Evolutionary conservation across 37 sponge, comb jelly and placozoan genomes (phyloP).

Genomic region (Oscarella lobularis): DNA sequence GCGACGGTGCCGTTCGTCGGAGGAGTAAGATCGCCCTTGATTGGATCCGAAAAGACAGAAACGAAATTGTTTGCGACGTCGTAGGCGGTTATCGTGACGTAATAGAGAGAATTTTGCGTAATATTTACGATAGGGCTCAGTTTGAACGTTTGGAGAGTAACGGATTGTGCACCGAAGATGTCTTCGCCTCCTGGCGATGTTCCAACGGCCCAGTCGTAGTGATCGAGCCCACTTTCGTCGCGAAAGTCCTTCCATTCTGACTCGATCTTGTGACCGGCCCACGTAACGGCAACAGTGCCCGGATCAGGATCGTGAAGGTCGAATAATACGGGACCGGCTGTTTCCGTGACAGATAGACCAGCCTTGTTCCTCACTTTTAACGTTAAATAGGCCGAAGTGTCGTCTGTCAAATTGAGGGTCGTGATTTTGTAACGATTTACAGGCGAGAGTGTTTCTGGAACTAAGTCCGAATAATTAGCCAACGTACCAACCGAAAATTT

Average conservation of each 20-base stretch:
- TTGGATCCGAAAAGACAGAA: neutral
- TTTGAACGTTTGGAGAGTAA: neutral
- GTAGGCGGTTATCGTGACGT: neutral
- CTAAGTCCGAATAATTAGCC: neutral
- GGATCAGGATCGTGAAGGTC: neutral
- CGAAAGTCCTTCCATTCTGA: neutral
- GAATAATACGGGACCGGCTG: neutral
- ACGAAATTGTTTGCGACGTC: neutral
- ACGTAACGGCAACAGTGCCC: neutral
- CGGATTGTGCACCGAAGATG: neutral
- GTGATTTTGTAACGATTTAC: neutral
- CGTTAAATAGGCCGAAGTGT: neutral
- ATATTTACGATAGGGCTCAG: neutral
- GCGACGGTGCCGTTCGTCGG: neutral
- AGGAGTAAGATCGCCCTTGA: neutral
- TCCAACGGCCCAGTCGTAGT: slow-evolving; percentile 5
- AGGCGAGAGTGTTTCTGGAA: neutral
- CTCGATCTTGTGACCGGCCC: neutral
- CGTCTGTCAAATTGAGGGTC: neutral
- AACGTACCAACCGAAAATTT: neutral
- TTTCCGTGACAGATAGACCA: neutral
- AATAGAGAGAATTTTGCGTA: neutral
- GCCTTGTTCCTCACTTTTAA: neutral
- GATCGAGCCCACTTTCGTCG: neutral
- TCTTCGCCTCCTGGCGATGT: slow-evolving; percentile 2